Percentiles rank a stretch among this genome's conserved stretches.
These are phyloP conservation scores for Leucophenga varia DNA, from an alignment of 1,140 invertebrate species.

Conservation along the genomic window DNA sequence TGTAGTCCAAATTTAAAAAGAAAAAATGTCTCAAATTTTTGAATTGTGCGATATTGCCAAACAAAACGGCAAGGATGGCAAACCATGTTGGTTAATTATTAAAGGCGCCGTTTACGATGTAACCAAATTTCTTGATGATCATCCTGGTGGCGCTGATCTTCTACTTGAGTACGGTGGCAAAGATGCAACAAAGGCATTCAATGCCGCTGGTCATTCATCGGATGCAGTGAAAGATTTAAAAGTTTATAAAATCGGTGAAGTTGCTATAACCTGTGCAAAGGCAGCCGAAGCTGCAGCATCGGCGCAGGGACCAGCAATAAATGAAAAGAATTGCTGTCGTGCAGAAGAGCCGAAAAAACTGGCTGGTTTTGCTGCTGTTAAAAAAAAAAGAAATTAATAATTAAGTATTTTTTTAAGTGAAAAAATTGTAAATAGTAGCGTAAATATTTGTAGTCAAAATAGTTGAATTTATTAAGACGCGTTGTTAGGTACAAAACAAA, in stretches of 20 bases:
- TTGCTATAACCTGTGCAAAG: slow-evolving; percentile 13
- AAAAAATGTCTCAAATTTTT: slow-evolving; percentile 50
- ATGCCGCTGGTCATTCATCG: slow-evolving; percentile 65
- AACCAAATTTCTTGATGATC: slow-evolving; percentile 63
- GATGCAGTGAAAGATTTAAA: slow-evolving; percentile 64
- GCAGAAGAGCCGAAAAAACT: too few relatives aligned
- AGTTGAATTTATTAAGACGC: too few relatives aligned
- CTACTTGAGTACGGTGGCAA: slow-evolving; percentile 66
- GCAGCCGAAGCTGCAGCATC: slow-evolving; percentile 11
- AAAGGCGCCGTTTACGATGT: slow-evolving; percentile 68
- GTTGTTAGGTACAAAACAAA: too few relatives aligned
- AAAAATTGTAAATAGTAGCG: too few relatives aligned
- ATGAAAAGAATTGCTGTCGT: too few relatives aligned
- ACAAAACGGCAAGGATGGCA: slow-evolving; percentile 60
- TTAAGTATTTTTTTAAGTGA: too few relatives aligned
- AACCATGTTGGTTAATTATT: slow-evolving; percentile 64
- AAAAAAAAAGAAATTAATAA: too few relatives aligned
- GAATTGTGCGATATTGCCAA: slow-evolving; percentile 61
- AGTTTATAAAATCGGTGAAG: slow-evolving; percentile 65
- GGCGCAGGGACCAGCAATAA: slow-evolving; percentile 27
- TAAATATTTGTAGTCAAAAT: too few relatives aligned
- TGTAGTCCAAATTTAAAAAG: background rate
- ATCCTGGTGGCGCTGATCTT: slow-evolving; percentile 67
- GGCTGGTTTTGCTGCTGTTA: too few relatives aligned
- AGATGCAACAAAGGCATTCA: slow-evolving; percentile 65